phyloP scores from a whole-genome alignment of 2,113 vertebrate genomes.

The Ifrita kowaldi region DNA sequence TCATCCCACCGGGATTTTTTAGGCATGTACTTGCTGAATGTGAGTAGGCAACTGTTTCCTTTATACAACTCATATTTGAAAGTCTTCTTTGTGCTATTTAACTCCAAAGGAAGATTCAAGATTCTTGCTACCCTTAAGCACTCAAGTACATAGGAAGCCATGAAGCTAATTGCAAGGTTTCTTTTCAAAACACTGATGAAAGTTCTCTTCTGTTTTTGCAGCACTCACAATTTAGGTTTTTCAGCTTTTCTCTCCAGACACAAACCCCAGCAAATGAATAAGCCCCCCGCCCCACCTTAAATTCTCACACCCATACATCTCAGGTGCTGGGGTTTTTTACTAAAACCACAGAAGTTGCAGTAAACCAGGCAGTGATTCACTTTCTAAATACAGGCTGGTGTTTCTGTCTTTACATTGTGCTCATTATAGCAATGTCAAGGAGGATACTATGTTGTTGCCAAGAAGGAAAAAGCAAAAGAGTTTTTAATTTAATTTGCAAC shows the following conservation, averaged over 20 bases:
- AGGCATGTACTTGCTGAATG: neutral
- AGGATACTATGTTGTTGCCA: neutral
- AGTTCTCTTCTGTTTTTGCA: neutral
- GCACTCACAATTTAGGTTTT: neutral
- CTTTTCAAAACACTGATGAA: neutral
- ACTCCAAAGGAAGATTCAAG: neutral
- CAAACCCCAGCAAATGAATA: neutral
- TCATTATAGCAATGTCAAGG: neutral
- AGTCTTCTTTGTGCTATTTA: neutral
- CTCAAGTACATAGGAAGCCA: neutral
- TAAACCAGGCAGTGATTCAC: neutral
- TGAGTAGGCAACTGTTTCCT: neutral
- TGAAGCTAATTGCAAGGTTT: neutral
- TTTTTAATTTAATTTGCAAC: neutral
- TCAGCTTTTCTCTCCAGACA: neutral
- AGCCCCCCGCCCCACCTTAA: rapidly evolving
- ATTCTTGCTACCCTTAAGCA: neutral
- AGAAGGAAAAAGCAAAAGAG: neutral
- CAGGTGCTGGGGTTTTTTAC: neutral
- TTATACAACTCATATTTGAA: neutral
- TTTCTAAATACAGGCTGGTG: neutral
- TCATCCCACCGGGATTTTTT: neutral
- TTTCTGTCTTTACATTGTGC: neutral
- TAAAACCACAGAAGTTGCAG: neutral
- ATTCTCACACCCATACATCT: neutral